Percentiles rank a stretch among this genome's conserved stretches.
Evolutionary conservation across 2,888 invertebrate genomes (phyloP).

Genomic region (Apamea epomidion): DNA sequence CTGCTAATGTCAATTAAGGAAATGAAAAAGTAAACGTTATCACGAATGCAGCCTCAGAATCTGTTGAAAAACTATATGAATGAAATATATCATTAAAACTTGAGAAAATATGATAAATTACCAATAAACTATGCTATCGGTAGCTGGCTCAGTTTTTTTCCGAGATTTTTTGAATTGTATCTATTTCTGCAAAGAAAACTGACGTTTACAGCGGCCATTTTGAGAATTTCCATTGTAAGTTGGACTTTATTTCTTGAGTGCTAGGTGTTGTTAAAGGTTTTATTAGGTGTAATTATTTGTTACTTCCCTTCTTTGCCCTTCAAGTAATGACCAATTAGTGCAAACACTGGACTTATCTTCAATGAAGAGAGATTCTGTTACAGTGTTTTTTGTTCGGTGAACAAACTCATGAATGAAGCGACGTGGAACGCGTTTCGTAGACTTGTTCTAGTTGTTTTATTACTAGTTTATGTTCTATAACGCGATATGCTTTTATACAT

Average conservation of each 20-base stretch:
- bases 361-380: slow-evolving; percentile 77
- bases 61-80: slow-evolving; percentile 75
- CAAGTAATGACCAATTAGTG: slow-evolving; percentile 82
- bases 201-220: slow-evolving; percentile 27
- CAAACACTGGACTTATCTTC: slow-evolving; percentile 78
- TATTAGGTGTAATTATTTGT: slow-evolving; percentile 39
- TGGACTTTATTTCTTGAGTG: slow-evolving; percentile 52
- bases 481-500: slow-evolving; percentile 26
- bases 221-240: slow-evolving; percentile 42
- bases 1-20: slow-evolving; percentile 64
- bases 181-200: slow-evolving; percentile 52
- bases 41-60: slow-evolving; percentile 69
- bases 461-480: slow-evolving; percentile 26
- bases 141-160: slow-evolving; percentile 75
- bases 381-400: slow-evolving; percentile 65
- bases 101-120: slow-evolving; percentile 83
- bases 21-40: slow-evolving; percentile 68
- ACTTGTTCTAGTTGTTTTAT: slow-evolving; percentile 50
- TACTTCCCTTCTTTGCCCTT: slow-evolving; percentile 37
- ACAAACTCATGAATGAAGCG: slow-evolving; percentile 74
- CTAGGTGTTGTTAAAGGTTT: slow-evolving; percentile 41
- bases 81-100: slow-evolving; percentile 82
- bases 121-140: slow-evolving; percentile 74
- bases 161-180: slow-evolving; percentile 77
- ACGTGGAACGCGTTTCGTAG: slow-evolving; percentile 65